Evolutionary conservation across 1,140 invertebrate species (phyloP), one percentile per base, ranked within the genome.

Genomic region (Zaprionus davidi): DNA sequence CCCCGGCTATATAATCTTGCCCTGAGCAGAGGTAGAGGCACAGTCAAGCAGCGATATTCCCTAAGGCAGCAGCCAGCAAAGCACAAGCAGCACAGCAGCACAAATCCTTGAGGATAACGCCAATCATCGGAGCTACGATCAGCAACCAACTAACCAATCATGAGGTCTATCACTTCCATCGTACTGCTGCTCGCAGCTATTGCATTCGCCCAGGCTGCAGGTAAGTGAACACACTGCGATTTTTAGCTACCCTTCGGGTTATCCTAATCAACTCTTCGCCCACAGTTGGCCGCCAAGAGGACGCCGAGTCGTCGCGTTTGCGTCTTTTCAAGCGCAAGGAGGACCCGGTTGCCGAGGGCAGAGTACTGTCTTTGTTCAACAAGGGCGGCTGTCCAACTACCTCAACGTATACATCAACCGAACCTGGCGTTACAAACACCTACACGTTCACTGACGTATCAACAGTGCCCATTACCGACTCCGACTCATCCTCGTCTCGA

Each of bases 41-140:
- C 85, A 88, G 85, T 88, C 76, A 68, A 85, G 12, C 70, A 53
- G 81, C 72, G 78, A 66, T 66, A 79, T 79, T 90, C 68, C 78
- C 79, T 31, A 46, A 73, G 75, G 81, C 41, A 46, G 46, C 80
- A 82, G 75, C 62, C 75, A 77, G 46, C 75, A 36, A 13, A 24
- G 46, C 46, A 51, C 49, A 44, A 81, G 55, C 60, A 64, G 53
- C 64, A 44, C 60, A 64, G 53, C 64, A 44, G 11, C 12, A 34
- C 1, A 24, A 9, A 0, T 3, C 17, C 3, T 2, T 22, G 34
- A 56, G 64, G 17, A 59, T 36, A 70, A 6, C 20, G 17, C 13
- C 13, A 24, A 59, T 4, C 26, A 7, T 24, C 15, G 12, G 5
- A 22, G 12, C 38, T 28, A 34, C 15, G 12, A 53, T 17, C 26